Evolutionary conservation across 2,797 vertebrate species (phyloP).

Genomic region (Alcedo atthis): DNA sequence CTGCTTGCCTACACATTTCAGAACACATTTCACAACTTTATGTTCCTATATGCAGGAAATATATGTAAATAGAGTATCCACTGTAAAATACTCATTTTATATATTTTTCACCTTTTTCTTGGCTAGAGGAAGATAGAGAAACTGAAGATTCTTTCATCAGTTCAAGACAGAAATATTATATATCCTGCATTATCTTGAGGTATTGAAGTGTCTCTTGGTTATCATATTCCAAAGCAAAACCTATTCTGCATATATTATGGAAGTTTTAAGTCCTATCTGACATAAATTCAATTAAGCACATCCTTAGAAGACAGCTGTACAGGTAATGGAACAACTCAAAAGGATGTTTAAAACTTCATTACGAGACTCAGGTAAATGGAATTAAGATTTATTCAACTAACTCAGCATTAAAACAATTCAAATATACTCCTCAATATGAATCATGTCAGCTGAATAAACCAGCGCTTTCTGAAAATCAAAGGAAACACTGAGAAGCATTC

Average conservation of each 20-base stretch:
- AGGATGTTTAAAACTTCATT: slow-evolving; percentile 59
- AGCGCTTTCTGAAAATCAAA: not conserved
- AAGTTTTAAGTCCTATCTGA: slow-evolving; percentile 60
- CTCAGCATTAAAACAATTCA: slow-evolving; percentile 13
- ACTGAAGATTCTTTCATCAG: not conserved
- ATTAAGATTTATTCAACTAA: slow-evolving; percentile 49
- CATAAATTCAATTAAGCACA: slow-evolving; percentile 59
- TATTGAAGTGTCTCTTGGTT: slow-evolving; percentile 62
- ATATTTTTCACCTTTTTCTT: slow-evolving; percentile 6
- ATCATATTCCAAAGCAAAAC: slow-evolving; percentile 60
- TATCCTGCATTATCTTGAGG: not conserved
- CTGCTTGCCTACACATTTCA: not conserved
- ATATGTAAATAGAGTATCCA: slow-evolving; percentile 30
- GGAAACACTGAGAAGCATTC: not conserved
- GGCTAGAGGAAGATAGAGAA: not conserved
- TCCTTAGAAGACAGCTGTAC: slow-evolving; percentile 15
- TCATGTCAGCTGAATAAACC: not conserved
- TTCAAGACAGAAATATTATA: slow-evolving; percentile 45
- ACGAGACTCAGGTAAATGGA: slow-evolving; percentile 33
- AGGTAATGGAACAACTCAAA: slow-evolving; percentile 27
- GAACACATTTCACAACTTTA: slow-evolving; percentile 32
- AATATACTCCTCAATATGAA: not conserved
- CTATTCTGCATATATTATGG: slow-evolving; percentile 48
- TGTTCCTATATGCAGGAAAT: slow-evolving; percentile 7
- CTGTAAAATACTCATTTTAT: slow-evolving; percentile 44